phyloP scores from a whole-genome alignment of 1,140 invertebrate genomes.

The Euglossa dilemma region DNA sequence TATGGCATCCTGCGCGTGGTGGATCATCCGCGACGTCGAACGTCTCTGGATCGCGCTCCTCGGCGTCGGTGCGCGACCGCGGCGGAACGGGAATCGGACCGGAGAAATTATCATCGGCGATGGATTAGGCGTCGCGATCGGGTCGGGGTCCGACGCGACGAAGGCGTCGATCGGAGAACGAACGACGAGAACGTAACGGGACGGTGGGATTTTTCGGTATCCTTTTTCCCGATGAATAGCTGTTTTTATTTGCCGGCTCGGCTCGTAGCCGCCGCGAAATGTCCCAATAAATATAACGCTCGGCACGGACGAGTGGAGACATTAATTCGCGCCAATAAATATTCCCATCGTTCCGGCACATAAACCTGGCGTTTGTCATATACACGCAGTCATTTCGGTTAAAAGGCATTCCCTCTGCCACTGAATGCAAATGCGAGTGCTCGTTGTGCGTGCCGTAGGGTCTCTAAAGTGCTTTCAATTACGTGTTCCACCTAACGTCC shows the following conservation, averaged over 20 bases:
- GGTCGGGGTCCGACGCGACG: not conserved
- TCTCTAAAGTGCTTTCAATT: conserved; percentile 80
- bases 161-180: not conserved
- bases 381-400: conserved; percentile 80
- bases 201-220: conserved; percentile 42
- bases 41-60: not conserved
- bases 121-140: not conserved
- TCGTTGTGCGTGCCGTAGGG: conserved; percentile 71
- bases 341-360: conserved; percentile 76
- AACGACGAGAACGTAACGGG: not conserved
- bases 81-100: too few relatives aligned
- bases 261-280: conserved; percentile 52
- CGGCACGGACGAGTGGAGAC: conserved; percentile 66
- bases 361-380: conserved; percentile 79
- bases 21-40: not conserved
- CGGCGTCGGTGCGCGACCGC: not conserved
- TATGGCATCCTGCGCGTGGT: conserved; percentile 14
- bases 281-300: conserved; percentile 65
- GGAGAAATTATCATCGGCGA: too few relatives aligned
- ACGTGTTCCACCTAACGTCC: conserved; percentile 75
- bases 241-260: conserved; percentile 31
- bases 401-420: conserved; percentile 78
- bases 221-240: conserved; percentile 18
- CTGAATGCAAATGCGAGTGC: conserved; percentile 79
- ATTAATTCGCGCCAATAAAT: conserved; percentile 80